phyloP scores from a whole-genome alignment of 35 echinoderm and acorn worm species.

The Ophioderma brevispina region DNA sequence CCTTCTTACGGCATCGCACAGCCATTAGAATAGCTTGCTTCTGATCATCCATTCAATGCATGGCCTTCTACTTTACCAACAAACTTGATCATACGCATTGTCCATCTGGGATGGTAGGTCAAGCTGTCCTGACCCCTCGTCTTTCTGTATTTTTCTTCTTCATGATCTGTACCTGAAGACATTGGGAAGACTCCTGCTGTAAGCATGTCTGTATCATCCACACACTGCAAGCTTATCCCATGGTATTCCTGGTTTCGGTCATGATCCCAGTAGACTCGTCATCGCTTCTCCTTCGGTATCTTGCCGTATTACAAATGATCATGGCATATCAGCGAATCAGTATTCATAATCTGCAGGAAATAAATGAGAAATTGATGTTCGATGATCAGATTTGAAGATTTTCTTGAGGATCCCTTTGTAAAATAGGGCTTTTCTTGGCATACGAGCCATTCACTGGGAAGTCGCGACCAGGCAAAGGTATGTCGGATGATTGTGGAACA shows the following conservation, averaged over 20 bases:
- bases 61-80: not conserved
- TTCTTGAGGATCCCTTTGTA: not conserved
- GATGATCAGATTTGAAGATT: not conserved
- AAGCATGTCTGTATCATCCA: not conserved
- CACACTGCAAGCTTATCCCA: not conserved
- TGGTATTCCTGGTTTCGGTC: not conserved
- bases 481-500: not conserved
- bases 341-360: not conserved
- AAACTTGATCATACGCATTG: too few relatives aligned
- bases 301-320: not conserved
- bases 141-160: not conserved
- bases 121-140: too few relatives aligned
- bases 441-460: not conserved
- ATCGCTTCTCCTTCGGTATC: not conserved
- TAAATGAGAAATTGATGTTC: not conserved
- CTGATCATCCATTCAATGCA: not conserved
- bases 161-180: not conserved
- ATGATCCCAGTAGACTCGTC: not conserved
- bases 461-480: not conserved
- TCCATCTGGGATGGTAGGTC: too few relatives aligned
- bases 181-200: not conserved
- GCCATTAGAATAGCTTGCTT: not conserved
- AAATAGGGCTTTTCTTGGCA: not conserved
- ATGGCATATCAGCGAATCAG: not conserved
- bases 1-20: too few relatives aligned